Percentiles rank a stretch among this genome's conserved stretches.
Conservation (phyloP, 2,113 vertebrate species). For the Eclectus roratus region DNA sequence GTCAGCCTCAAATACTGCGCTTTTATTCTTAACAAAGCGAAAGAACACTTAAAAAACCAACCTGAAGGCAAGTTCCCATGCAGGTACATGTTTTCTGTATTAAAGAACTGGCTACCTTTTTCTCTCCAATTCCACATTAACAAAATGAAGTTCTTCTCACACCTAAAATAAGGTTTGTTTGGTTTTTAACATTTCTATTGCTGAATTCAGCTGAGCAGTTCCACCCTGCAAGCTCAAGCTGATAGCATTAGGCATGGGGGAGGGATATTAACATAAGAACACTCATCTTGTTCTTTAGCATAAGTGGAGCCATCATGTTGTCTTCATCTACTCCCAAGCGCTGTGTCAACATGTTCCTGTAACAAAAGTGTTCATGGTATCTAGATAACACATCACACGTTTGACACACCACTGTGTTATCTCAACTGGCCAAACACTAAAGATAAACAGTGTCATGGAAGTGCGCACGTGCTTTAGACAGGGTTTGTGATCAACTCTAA, state of each 20-base stretch:
- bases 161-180: not conserved
- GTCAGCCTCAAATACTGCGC: not conserved
- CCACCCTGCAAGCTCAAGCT: not conserved
- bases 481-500: not conserved
- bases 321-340: slow-evolving; percentile 21
- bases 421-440: slow-evolving; percentile 26
- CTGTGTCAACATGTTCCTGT: slow-evolving; percentile 50
- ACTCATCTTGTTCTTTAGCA: slow-evolving; percentile 22
- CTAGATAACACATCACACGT: not conserved
- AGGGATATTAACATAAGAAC: not conserved
- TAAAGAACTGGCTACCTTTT: not conserved
- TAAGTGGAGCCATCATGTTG: slow-evolving; percentile 52
- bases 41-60: not conserved
- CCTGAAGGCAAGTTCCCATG: not conserved
- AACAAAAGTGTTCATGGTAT: not conserved
- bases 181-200: not conserved
- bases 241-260: not conserved
- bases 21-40: not conserved
- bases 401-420: slow-evolving; percentile 36
- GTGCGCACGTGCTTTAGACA: not conserved
- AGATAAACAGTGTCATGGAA: slow-evolving; percentile 41
- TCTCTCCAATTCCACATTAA: not conserved
- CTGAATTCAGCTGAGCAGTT: not conserved
- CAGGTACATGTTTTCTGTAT: accelerated
- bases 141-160: not conserved